phyloP scores from a whole-genome alignment of 2,888 invertebrate genomes.

The Patella caerulea region DNA sequence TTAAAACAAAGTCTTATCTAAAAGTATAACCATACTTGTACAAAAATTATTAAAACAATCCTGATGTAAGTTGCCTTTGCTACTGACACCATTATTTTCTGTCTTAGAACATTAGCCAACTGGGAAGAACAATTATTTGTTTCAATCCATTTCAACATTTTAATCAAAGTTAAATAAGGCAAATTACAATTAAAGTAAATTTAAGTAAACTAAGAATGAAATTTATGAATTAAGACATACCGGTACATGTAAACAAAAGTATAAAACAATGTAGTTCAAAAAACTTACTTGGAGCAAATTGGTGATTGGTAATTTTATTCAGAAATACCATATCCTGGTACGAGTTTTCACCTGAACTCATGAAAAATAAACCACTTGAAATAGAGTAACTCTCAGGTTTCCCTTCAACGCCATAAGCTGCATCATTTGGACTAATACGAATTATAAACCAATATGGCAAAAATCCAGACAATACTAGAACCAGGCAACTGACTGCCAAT shows the following conservation, averaged over 20 bases:
- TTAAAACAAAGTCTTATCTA: too few relatives aligned
- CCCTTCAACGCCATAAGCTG: conserved; percentile 40
- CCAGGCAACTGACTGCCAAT: conserved; percentile 29
- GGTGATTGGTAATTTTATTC: conserved; percentile 41
- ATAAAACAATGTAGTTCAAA: background rate
- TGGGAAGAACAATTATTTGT: too few relatives aligned
- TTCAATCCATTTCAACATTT: too few relatives aligned
- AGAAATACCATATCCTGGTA: conserved; percentile 41
- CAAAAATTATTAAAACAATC: too few relatives aligned
- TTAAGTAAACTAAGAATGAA: too few relatives aligned
- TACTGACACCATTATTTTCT: too few relatives aligned
- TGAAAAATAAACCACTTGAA: conserved; percentile 45
- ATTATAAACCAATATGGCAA: conserved; percentile 39
- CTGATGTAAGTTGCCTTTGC: too few relatives aligned
- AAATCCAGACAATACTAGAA: conserved; percentile 25
- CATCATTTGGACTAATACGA: conserved; percentile 26
- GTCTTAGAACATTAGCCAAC: too few relatives aligned
- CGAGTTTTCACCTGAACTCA: conserved; percentile 20
- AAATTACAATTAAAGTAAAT: too few relatives aligned
- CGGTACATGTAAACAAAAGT: conserved; percentile 22
- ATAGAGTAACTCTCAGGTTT: conserved; percentile 28
- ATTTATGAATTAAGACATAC: conserved; percentile 20
- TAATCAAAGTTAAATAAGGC: too few relatives aligned
- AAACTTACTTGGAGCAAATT: conserved; percentile 47
- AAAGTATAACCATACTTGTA: too few relatives aligned